A percentile compares a stretch with the other conserved stretches of the same genome.
Evolutionary conservation across 2,113 vertebrate genomes (phyloP).

Genomic region (Pomatorhinus ruficollis): DNA sequence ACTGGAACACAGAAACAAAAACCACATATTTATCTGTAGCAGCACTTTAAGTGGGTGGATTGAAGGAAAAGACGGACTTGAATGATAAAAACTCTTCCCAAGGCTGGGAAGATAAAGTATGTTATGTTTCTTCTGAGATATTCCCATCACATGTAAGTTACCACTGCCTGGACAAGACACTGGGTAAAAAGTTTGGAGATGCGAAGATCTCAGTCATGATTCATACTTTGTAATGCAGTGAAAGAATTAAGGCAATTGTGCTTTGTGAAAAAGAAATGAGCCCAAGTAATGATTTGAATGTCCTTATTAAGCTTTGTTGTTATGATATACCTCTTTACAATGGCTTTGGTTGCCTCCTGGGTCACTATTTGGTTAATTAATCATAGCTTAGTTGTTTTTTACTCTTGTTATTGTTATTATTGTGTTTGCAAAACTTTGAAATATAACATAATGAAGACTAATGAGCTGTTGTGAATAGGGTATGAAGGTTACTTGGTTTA

Average conservation of each 20-base stretch:
- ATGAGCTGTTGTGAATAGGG: background rate
- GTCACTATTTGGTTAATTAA: background rate
- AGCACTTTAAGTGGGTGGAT: background rate
- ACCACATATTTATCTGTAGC: background rate
- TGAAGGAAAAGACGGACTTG: background rate
- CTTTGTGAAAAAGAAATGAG: background rate
- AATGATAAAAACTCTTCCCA: background rate
- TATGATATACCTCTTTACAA: background rate
- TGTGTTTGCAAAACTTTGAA: background rate
- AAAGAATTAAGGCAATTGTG: background rate
- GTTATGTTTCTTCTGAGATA: background rate
- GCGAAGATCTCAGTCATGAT: background rate
- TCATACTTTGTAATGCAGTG: background rate
- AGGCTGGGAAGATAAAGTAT: background rate
- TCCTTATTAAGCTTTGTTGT: background rate
- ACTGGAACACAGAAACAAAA: background rate
- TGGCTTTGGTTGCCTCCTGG: background rate
- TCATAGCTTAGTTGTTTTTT: background rate
- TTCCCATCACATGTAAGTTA: background rate
- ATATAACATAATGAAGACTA: background rate
- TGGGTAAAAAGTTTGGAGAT: background rate
- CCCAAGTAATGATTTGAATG: background rate
- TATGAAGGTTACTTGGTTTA: background rate
- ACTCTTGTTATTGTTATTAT: background rate
- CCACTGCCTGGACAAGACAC: background rate